Evolutionary conservation across 2,113 vertebrate species (phyloP).

Genomic region (Corythaeola cristata): DNA sequence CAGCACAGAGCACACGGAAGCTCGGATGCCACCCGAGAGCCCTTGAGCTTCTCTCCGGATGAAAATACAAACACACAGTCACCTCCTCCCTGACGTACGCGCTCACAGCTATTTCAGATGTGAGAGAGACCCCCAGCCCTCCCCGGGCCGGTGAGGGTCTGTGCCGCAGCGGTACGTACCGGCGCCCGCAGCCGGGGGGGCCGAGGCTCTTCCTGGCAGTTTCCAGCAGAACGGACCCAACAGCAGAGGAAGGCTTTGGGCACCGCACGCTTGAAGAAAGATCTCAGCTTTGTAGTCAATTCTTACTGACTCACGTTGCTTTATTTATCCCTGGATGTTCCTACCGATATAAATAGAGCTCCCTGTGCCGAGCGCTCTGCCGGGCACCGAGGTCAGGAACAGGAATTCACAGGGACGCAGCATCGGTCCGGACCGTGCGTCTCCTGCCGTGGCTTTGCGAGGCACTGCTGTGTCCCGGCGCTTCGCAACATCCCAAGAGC

Average conservation of each 20-base stretch:
- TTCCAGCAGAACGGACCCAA: not conserved
- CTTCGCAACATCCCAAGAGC: not conserved
- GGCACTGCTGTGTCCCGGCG: not conserved
- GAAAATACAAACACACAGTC: not conserved
- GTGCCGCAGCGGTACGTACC: not conserved
- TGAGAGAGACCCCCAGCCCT: not conserved
- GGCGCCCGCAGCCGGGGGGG: fast-evolving
- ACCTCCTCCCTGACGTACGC: fast-evolving
- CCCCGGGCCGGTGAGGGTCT: fast-evolving
- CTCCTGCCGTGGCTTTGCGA: not conserved
- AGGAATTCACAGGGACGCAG: conserved; percentile 19
- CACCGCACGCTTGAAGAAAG: not conserved
- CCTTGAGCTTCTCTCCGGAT: fast-evolving
- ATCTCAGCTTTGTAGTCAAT: not conserved
- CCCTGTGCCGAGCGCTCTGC: not conserved
- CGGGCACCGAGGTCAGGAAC: not conserved
- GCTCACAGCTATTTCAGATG: fast-evolving
- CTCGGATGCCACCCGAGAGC: not conserved
- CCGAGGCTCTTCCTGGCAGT: fast-evolving
- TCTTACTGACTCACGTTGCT: conserved; percentile 38
- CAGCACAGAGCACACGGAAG: not conserved
- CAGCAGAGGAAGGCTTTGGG: not conserved
- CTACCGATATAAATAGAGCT: conserved; percentile 29
- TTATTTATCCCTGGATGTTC: conserved; percentile 61
- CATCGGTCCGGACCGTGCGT: not conserved